phyloP scores from a whole-genome alignment of 2,888 invertebrate genomes.

The Diploptera punctata region DNA sequence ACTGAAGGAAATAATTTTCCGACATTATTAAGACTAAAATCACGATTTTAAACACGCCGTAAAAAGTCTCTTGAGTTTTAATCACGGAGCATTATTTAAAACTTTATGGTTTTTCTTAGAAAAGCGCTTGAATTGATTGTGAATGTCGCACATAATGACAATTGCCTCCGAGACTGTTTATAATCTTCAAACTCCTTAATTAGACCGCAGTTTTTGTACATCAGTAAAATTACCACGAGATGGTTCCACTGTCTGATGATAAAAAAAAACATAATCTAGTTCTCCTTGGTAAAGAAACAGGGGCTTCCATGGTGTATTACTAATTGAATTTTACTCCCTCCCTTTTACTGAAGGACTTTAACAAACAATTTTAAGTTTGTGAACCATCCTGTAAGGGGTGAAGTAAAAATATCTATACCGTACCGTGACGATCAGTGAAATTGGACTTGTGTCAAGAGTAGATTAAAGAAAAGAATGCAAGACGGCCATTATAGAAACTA shows the following conservation, averaged over 20 bases:
- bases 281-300: background rate
- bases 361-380: background rate
- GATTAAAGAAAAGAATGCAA: background rate
- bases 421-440: background rate
- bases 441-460: background rate
- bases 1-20: too few species aligned
- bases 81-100: background rate
- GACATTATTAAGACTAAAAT: too few species aligned
- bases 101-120: background rate
- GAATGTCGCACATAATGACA: background rate
- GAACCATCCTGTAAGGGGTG: background rate
- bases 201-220: background rate
- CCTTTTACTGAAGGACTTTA: background rate
- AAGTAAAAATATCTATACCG: conserved; percentile 2
- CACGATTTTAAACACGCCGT: too few species aligned
- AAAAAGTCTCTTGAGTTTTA: too few species aligned
- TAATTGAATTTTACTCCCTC: conserved; percentile 7
- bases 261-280: background rate
- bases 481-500: too few species aligned
- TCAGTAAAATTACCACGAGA: background rate
- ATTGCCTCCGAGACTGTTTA: too few species aligned
- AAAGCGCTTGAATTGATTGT: background rate
- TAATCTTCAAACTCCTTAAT: background rate
- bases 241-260: too few species aligned
- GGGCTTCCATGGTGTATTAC: background rate